Evolutionary conservation across 2,113 vertebrate species (phyloP).

Genomic region (Pseudonaja textilis): DNA sequence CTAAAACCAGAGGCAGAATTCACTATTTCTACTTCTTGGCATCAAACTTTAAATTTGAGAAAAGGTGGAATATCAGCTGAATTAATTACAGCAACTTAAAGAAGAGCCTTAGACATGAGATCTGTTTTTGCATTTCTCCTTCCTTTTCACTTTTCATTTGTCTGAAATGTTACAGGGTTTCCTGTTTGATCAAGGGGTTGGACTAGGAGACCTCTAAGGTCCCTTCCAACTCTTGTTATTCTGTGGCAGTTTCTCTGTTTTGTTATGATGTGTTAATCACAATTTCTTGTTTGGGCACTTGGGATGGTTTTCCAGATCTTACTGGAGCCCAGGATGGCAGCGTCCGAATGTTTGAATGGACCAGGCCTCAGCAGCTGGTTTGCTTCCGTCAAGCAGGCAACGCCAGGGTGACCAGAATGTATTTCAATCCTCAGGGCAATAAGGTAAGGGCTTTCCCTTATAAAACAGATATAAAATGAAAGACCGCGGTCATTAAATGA

Average conservation of each 20-base stretch:
- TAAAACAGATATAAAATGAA: neutral
- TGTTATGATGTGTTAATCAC: neutral
- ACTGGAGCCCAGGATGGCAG: constrained; percentile 97
- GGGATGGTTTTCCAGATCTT: constrained; percentile 76
- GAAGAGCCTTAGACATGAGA: neutral
- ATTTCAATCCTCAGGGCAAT: constrained; percentile 97
- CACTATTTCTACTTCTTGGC: neutral
- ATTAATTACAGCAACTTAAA: neutral
- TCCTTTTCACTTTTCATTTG: neutral
- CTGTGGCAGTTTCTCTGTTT: neutral
- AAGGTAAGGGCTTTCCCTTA: constrained; percentile 71
- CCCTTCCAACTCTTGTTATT: neutral
- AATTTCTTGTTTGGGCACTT: neutral
- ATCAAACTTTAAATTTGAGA: neutral
- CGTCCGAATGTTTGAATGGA: constrained; percentile 98
- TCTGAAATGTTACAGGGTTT: neutral
- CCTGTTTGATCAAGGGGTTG: neutral
- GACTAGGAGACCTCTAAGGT: neutral
- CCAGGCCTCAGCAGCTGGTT: constrained; percentile 91
- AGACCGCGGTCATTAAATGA: neutral
- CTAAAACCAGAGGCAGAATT: neutral
- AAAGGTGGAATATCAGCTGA: neutral
- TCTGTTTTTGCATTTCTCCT: neutral
- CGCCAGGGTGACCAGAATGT: constrained; percentile 91
- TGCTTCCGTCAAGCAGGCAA: constrained; percentile 96